Evolutionary conservation across 2,888 invertebrate genomes (phyloP), one percentile per base, ranked within the genome.

Genomic region (Aleiodes alternator): DNA sequence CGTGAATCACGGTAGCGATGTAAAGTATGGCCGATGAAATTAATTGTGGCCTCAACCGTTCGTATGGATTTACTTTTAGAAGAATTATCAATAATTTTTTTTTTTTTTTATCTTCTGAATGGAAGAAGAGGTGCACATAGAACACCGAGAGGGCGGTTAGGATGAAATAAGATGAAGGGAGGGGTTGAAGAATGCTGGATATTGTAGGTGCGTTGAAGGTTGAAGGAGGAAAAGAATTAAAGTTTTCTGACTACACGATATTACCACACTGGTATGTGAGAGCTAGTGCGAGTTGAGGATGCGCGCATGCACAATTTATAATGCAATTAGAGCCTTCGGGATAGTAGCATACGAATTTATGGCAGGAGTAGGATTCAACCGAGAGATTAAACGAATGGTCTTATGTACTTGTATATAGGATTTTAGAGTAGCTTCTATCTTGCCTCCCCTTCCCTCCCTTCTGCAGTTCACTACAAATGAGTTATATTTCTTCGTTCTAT

Each of bases 331-430:
- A 88, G 87, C 86, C 87, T 85, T 64, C 81, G 84, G 43, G 87
- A 87, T 87, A 86, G 88, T 87, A 88, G 88, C 87, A 84, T 85
- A 83, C 87, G 88, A 86, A 88, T 89, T 88, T 89, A 89, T 88
- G 88, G 87, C 86, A 87, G 82, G 81, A 83, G 83, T 84, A 79
- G 76, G 82, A 83, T 82, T 83, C 81, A 76, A 73, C 76, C 73
- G 81, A 77, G 79, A 76, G 79, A 73, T 72, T 78, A 73, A 69
- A 75, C 74, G 61, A 69, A 69, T 70, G 70, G 55, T 59, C 43
- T 38, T 70, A 70, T 70, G 34, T 64, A 64, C 64, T 64, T 64
- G 64, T 14, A 23, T 14, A 48, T 43, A 43, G 29, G 61, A 43
- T 43, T 64, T 64, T 64, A 16, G 64, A 64, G 64, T 64, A 16